Conservation (phyloP, 2,888 invertebrate genomes). For the Griposia aprilina region DNA sequence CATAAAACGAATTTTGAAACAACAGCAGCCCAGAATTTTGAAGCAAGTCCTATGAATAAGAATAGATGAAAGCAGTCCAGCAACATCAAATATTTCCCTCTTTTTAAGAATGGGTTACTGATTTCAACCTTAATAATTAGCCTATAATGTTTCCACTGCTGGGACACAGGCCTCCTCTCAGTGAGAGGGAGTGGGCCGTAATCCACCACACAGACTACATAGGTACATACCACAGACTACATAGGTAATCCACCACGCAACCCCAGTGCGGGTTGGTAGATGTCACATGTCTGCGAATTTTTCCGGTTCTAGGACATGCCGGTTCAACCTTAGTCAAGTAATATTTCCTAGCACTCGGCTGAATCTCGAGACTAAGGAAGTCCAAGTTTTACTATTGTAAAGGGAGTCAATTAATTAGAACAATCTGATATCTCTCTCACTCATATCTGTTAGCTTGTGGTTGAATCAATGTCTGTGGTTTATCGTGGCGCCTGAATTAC, state of each 20-base stretch:
- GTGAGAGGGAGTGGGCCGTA: too few species aligned
- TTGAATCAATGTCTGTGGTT: slow-evolving; percentile 48
- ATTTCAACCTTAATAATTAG: too few species aligned
- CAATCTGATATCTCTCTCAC: background rate
- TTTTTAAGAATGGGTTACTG: background rate
- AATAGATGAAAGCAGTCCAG: background rate
- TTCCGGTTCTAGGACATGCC: too few species aligned
- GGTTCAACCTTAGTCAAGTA: background rate
- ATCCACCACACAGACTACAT: too few species aligned
- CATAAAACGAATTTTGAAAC: background rate
- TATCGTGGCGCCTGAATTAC: slow-evolving; percentile 25
- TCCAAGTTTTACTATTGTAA: background rate
- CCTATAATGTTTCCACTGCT: too few species aligned
- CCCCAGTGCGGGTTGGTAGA: too few species aligned
- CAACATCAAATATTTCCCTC: background rate
- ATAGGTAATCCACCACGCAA: too few species aligned
- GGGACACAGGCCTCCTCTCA: too few species aligned
- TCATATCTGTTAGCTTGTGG: slow-evolving; percentile 22
- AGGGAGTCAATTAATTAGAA: background rate
- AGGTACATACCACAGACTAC: too few species aligned
- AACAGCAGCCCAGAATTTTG: background rate
- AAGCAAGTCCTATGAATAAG: background rate
- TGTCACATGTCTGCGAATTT: too few species aligned
- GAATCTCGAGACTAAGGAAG: background rate
- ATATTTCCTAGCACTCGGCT: background rate